Evolutionary conservation across 2,888 invertebrate genomes (phyloP), one percentile per base, ranked within the genome.

Genomic region (Sinotaia quadrata): DNA sequence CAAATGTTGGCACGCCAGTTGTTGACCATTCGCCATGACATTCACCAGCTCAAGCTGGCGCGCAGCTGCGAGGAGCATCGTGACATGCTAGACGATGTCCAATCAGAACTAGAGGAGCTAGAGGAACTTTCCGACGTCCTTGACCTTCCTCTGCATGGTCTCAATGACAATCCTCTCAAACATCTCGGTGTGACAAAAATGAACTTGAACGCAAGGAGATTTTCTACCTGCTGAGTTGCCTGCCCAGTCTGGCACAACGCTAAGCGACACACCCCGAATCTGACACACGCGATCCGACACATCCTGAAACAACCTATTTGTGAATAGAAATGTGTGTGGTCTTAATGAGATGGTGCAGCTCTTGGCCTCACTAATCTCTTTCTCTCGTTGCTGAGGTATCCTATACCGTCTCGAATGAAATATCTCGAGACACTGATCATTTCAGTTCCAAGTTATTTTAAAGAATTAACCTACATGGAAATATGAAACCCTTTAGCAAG

Each of bases 81-180:
- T 59, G 84, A 84, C 27, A 80, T 85, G 77, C 67, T 86, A n/a
- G 85, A 84, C 29, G 84, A 84, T 58, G 83, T 84, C 8, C 79
- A 81, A 34, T 76, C 77, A 24, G 84, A 84, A 66, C 76, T 85
- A 62, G 83, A 84, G 47, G 85, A 85, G 59, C 71, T 76, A 18
- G 75, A 79, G 29, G 77, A 81, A 58, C 72, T 82, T 29, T 72
- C 79, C 10, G 82, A 78, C 31, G 77, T 84, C 49, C 82, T 82
- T 60, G 85, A 85, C 68, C 69, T 78, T 24, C 84, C 83, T n/a
- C 34, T 68, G 34, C 65, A 60, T n/a, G n/a, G 54, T 21, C 44
- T 69, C 37, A 67, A 66, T 12, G 68, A 79, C 71, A 77, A 76
- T 33, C 83, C 85, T 0, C 72, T 86, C 24, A 82, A 79, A 67